Base-by-base conservation (phyloP, 2,888 invertebrate genomes). In the Craniophora ligustri region DNA sequence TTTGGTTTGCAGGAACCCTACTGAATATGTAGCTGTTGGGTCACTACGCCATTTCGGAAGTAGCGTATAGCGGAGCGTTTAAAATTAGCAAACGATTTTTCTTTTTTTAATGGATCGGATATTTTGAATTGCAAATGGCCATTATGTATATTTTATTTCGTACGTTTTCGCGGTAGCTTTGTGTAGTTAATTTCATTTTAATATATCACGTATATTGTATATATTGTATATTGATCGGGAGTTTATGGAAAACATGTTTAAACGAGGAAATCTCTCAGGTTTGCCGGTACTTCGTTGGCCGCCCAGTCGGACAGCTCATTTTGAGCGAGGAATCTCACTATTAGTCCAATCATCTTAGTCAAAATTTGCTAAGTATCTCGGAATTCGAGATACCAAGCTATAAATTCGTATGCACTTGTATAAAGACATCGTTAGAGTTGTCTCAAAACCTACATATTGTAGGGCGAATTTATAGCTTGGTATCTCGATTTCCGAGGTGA, bases 11-110 rank as follows among this genome's bases (percentile, higher is more conserved):
- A 48, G 41, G 39, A 54, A 40, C 59, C 60, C 72, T 67, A 40
- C 67, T 70, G 67, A 72, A 72, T 72, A 72, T 64, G 61, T 64
- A 72, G 54, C 47, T 45, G 45, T 55, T 30, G 55, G 60, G 23
- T 38, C n/a, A 13, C 34, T 21, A 6, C 23, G 32, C 26, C 26
- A 28, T 50, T 35, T 18, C 4, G 7, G 5, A 31, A 23, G 15
- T 16, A 47, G 45, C 23, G 23, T 38, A 28, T 30, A 16, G 36
- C 11, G 11, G 16, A 31, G 36, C 53, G 36, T 34, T 63, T 57
- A 35, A 3, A 41, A 44, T 56, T 21, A 36, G 28, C 6, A 34
- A n/a, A 7, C n/a, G 5, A 2, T 31, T 36, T 55, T 45, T 45
- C n/a, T 10, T 36, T 51, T 21, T 7, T n/a, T 39, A 38, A 38